A percentile compares a stretch with the other conserved stretches of the same genome.
phyloP scores from a whole-genome alignment of 1,140 invertebrate genomes.

The Chironomus striatipennis region DNA sequence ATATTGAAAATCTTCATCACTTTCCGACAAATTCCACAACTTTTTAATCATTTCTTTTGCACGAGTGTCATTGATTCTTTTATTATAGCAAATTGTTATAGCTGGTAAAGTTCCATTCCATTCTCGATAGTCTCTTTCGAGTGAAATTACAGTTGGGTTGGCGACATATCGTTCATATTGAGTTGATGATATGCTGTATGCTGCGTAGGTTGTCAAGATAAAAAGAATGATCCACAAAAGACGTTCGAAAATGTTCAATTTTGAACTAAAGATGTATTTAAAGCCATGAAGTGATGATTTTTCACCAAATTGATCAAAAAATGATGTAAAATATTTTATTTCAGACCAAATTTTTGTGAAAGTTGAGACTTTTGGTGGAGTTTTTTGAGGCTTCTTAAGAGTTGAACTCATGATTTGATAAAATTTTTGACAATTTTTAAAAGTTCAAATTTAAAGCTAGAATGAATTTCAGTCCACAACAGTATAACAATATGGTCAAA shows the following conservation, averaged over 20 bases:
- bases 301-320: not conserved
- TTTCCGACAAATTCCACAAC: conserved; percentile 36
- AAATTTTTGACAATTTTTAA: no score
- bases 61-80: conserved; percentile 40
- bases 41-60: conserved; percentile 35
- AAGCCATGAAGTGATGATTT: not conserved
- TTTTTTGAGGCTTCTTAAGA: no score
- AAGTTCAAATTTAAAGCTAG: no score
- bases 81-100: conserved; percentile 46
- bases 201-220: not conserved
- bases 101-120: conserved; percentile 58
- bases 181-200: not conserved
- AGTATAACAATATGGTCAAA: no score
- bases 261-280: not conserved
- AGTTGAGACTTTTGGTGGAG: no score
- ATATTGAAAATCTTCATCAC: conserved; percentile 38
- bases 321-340: not conserved
- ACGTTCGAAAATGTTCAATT: not conserved
- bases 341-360: not conserved
- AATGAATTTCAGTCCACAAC: no score
- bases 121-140: conserved; percentile 54
- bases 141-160: conserved; percentile 54
- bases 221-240: not conserved
- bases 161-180: conserved; percentile 39
- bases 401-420: no score